phyloP scores from a whole-genome alignment of 2,888 invertebrate genomes.

The Scaptomyza tumidula region DNA sequence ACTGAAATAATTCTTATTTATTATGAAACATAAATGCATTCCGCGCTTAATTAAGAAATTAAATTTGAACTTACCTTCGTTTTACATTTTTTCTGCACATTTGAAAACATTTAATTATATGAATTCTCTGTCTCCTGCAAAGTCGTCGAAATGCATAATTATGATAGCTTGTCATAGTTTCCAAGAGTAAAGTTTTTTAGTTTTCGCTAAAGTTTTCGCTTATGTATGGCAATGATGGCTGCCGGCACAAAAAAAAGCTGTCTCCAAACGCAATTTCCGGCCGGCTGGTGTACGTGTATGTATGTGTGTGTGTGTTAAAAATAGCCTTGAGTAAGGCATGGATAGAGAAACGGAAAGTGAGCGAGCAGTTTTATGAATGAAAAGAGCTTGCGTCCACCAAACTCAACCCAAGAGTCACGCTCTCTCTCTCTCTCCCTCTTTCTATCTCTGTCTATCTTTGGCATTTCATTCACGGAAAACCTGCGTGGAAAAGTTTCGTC shows the following conservation, averaged over 20 bases:
- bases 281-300: constrained; percentile 49
- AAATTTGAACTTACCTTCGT: no score
- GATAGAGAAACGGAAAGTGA: constrained; percentile 53
- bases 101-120: no score
- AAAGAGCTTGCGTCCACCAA: constrained; percentile 17
- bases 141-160: no score
- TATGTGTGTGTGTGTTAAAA: constrained; percentile 58
- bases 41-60: no score
- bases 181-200: constrained; percentile 1
- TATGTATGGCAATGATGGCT: neutral
- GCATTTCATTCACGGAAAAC: neutral
- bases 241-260: constrained; percentile 19
- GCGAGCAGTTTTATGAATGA: constrained; percentile 70
- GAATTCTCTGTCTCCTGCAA: no score
- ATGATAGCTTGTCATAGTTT: neutral
- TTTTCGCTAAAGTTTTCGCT: neutral
- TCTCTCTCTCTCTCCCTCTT: neutral
- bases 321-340: constrained; percentile 70
- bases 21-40: no score
- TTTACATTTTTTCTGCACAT: no score
- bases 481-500: constrained; percentile 40
- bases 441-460: neutral
- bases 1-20: no score
- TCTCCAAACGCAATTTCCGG: constrained; percentile 54
- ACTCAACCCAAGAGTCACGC: neutral